Percentiles rank a stretch among this genome's conserved stretches.
These are phyloP conservation scores for Agraylea sexmaculata DNA, from an alignment of 1,140 invertebrate species.

Conservation along the genomic window DNA sequence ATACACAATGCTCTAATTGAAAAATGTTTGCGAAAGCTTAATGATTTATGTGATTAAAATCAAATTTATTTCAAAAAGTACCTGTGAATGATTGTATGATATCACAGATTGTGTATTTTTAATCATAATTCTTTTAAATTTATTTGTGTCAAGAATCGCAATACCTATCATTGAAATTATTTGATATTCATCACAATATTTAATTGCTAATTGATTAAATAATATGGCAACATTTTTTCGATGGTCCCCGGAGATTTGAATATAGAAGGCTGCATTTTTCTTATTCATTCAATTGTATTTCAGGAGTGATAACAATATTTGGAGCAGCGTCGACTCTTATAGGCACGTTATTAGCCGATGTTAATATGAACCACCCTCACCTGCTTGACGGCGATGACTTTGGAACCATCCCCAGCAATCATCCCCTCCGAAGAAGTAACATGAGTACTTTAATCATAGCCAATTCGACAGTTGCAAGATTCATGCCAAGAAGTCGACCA, in stretches of 20 bases:
- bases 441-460: not conserved
- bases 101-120: no score
- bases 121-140: no score
- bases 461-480: not conserved
- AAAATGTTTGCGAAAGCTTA: no score
- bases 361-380: slow-evolving; percentile 9
- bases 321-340: slow-evolving; percentile 26
- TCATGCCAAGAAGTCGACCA: not conserved
- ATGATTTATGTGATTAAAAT: no score
- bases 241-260: not conserved
- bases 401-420: slow-evolving; percentile 23
- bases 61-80: no score
- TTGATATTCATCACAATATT: no score
- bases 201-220: no score
- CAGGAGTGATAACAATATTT: slow-evolving; percentile 25
- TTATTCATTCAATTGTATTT: slow-evolving; percentile 2
- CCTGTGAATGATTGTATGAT: no score
- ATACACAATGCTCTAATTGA: no score
- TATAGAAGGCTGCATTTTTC: not conserved
- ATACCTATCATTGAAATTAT: no score
- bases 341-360: slow-evolving; percentile 15
- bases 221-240: no score
- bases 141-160: no score
- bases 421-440: not conserved
- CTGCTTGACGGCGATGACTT: slow-evolving; percentile 24